Base-by-base conservation (phyloP, 2,888 invertebrate genomes). In the Morpho helenor region DNA sequence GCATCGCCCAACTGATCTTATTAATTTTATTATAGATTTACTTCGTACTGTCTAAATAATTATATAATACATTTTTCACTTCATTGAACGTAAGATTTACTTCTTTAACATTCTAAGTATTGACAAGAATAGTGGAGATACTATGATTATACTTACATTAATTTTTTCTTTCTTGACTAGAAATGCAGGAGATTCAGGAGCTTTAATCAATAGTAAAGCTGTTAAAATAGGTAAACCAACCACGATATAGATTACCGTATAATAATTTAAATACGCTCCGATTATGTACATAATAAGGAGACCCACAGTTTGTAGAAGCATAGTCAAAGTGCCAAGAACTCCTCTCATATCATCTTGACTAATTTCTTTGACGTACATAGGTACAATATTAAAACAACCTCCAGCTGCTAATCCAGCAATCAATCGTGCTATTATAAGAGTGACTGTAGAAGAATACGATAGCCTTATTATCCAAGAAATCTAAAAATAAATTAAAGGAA, bases 101-200 rank as follows among this genome's bases (percentile, higher is more conserved):
- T 31, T 31, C 31, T 31, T 31, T 31, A 23, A 23, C 3, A 31
- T 31, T 31, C 31, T 31, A 31, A 31, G 5, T 31, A 5, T 31
- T 31, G 1, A 5, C 5, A 31, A 31, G 2, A 5, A 31, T 5
- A 31, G 31, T 31, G 5, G 2, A 31, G 31, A 2, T 31, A 31
- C 3, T 31, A 31, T 31, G 2, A 31, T 31, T 31, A 3, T 31
- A 67, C 74, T 72, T 59, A 86, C 88, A 60, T 86, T 75, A 62
- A 74, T 66, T 57, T 76, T 76, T 6, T 77, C 83, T 23, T 66
- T 72, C 44, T 84, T 83, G 0, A 87, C 76, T 42, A 86, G 71
- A 67, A 76, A 87, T 0, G 82, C 80, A n/a, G 88, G 87, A 4
- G 87, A 82, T 57, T 88, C 89, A 3, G 88, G 87, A 56, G 82